A percentile compares a stretch with the other conserved stretches of the same genome.
phyloP scores from a whole-genome alignment of 2,113 vertebrate genomes.

The Sitta europaea region DNA sequence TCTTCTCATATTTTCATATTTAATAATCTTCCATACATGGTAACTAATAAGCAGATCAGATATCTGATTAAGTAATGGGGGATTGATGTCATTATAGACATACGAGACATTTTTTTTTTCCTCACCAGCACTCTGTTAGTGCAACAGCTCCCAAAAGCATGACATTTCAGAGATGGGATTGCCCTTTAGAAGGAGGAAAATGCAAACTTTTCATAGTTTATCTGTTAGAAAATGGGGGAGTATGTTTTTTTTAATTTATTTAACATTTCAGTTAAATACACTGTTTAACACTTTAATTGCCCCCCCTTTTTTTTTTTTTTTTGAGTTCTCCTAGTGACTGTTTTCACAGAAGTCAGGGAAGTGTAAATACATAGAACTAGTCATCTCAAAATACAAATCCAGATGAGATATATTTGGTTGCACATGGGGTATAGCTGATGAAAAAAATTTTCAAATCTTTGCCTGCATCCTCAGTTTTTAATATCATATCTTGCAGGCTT shows the following conservation, averaged over 20 bases:
- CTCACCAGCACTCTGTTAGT: not conserved
- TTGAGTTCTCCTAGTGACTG: not conserved
- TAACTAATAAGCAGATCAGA: not conserved
- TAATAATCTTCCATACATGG: not conserved
- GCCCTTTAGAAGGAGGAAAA: not conserved
- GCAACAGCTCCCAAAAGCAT: not conserved
- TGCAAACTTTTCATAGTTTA: not conserved
- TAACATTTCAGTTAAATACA: not conserved
- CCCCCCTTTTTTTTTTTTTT: no score
- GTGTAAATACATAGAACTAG: not conserved
- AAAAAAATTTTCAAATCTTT: not conserved
- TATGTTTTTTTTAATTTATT: not conserved
- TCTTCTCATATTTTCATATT: slow-evolving; percentile 7
- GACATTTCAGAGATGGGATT: not conserved
- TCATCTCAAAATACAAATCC: not conserved
- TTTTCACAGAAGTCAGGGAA: not conserved
- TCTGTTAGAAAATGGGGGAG: not conserved
- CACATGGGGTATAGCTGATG: not conserved
- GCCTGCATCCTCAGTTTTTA: rapidly evolving
- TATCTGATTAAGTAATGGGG: not conserved
- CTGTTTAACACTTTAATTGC: not conserved
- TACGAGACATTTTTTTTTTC: not conserved
- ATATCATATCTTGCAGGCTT: not conserved
- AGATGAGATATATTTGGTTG: not conserved
- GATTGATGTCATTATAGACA: not conserved